A percentile compares a stretch with the other conserved stretches of the same genome.
These are phyloP conservation scores for Rhea pennata DNA, from an alignment of 2,113 vertebrate species.

Conservation along the genomic window DNA sequence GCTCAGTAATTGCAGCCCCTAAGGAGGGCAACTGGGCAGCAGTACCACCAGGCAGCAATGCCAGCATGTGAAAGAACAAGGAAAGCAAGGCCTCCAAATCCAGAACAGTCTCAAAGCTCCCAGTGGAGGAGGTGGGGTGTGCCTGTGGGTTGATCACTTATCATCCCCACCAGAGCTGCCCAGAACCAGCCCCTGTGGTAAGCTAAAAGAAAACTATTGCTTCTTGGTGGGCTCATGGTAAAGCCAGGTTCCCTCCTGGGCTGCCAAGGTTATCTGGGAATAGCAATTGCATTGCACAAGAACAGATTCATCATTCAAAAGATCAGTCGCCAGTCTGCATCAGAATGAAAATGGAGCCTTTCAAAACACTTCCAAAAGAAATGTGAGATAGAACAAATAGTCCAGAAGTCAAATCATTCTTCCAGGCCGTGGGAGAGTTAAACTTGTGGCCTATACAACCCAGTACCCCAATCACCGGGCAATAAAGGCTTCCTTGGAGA, in stretches of 20 bases:
- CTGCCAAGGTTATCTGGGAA: not conserved
- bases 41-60: not conserved
- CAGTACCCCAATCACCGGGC: not conserved
- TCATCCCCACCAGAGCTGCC: not conserved
- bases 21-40: not conserved
- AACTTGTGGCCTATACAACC: not conserved
- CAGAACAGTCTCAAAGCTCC: not conserved
- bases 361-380: not conserved
- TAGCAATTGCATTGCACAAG: not conserved
- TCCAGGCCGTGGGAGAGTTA: not conserved
- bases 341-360: not conserved
- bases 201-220: not conserved
- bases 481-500: not conserved
- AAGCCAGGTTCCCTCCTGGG: not conserved
- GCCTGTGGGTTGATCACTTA: not conserved
- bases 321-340: not conserved
- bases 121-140: not conserved
- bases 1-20: too few species aligned
- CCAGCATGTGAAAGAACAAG: not conserved
- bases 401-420: not conserved
- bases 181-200: not conserved
- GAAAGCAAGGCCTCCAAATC: not conserved
- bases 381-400: not conserved
- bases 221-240: not conserved
- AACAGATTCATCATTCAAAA: not conserved